These are phyloP conservation scores for Etheostoma nigrum DNA, from an alignment of 2,797 vertebrate species.

Conservation along the genomic window DNA sequence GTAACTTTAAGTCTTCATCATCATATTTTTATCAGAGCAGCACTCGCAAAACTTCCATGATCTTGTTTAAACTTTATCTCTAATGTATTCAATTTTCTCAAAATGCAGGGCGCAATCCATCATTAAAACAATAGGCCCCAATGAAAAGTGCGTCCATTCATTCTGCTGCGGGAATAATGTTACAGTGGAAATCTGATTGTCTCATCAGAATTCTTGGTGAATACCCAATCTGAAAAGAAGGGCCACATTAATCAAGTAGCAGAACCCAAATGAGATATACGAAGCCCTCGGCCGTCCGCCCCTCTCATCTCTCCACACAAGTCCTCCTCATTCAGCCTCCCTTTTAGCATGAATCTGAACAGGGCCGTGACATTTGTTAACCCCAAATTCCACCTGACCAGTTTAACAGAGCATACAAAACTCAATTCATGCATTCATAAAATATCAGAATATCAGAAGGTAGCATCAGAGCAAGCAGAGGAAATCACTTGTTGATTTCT, in stretches of 20 bases:
- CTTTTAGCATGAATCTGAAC: conserved; percentile 4
- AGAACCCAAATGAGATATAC: conserved; percentile 43
- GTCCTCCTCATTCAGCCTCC: conserved; percentile 5
- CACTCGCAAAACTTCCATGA: conserved; percentile 25
- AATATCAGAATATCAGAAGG: not conserved
- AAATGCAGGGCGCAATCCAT: conserved; percentile 57
- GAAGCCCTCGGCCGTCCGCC: conserved; percentile 23
- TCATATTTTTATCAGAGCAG: conserved; percentile 28
- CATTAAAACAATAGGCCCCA: conserved; percentile 65
- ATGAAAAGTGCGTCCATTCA: conserved; percentile 48
- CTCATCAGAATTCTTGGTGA: conserved; percentile 66
- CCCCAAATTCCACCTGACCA: conserved; percentile 16
- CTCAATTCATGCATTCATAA: not conserved
- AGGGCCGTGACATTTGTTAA: not conserved
- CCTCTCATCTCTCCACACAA: not conserved
- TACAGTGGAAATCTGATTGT: conserved; percentile 59
- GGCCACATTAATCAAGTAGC: conserved; percentile 69
- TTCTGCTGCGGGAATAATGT: conserved; percentile 40
- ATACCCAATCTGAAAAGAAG: conserved; percentile 37
- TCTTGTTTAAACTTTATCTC: conserved; percentile 45
- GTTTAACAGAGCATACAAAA: not conserved
- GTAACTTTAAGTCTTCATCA: conserved; percentile 8
- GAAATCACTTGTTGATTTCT: not conserved
- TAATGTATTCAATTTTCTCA: conserved; percentile 55
- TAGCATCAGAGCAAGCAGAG: not conserved